Evolutionary conservation across 1,140 invertebrate species (phyloP), one percentile per base, ranked within the genome.

Genomic region (Solen grandis): DNA sequence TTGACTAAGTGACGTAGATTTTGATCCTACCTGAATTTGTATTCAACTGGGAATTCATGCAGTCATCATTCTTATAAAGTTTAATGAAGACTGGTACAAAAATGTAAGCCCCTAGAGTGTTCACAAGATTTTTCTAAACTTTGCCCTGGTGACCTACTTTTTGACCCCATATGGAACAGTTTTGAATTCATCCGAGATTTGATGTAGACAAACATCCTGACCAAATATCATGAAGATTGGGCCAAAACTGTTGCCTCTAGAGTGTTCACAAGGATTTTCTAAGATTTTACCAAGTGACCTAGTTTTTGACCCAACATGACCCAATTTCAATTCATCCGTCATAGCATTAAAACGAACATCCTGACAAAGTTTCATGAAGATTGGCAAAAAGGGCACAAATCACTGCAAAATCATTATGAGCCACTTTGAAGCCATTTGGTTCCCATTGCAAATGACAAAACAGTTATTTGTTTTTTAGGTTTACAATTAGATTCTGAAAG

Each of bases 391-490:
- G n/a, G n/a, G n/a, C n/a, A n/a, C n/a, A n/a, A n/a, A n/a, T n/a
- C n/a, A n/a, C n/a, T n/a, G n/a, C n/a, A n/a, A n/a, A n/a, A n/a
- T n/a, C n/a, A 35, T 73, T 2, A 60, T 55, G 35, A n/a, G 4
- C n/a, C 19, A 81, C 68, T 13, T 3, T 13, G 41, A 14, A n/a
- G n/a, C 35, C 38, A 72, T 25, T 33, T 33, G 25, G 60, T 78
- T 22, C 75, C 68, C 8, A 10, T 79, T 5, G 60, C 81, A 35
- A n/a, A 35, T 1, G 33, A 78, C 4, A 83, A 83, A 62, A 73
- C 81, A 0, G 55, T 66, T 35, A 16, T 83, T 8, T 31, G 60
- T 50, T 83, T 74, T 50, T 50, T 79, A 10, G 69, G 70, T 22
- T 59, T 83, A 19, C 36, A 55, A 1, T n/a, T 83, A 31, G 76